These are phyloP conservation scores for Neoascia interrupta DNA, from an alignment of 2,888 invertebrate species.

Conservation along the genomic window DNA sequence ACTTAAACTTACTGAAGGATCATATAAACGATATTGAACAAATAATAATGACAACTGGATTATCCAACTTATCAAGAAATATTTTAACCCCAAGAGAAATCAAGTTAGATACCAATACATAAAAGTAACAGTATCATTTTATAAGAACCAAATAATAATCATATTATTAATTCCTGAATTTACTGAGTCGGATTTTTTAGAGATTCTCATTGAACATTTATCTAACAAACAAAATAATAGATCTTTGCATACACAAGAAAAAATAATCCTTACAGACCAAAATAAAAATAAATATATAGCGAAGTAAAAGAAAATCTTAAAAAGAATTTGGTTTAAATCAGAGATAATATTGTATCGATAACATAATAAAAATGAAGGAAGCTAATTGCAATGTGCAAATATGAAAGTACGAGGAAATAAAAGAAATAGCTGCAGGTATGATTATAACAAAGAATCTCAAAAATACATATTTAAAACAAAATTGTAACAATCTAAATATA, in stretches of 20 bases:
- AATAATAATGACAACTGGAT: constrained; percentile 10
- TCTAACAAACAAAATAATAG: constrained; percentile 25
- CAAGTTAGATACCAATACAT: not conserved
- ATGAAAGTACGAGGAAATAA: too few species aligned
- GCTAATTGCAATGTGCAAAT: constrained; percentile 6
- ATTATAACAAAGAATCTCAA: not conserved
- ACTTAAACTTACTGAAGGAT: constrained; percentile 20
- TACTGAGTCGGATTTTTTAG: constrained; percentile 1
- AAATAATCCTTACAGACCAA: constrained; percentile 11
- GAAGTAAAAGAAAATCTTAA: constrained; percentile 30
- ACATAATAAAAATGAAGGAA: constrained; percentile 27
- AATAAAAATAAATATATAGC: constrained; percentile 6
- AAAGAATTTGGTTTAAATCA: not conserved
- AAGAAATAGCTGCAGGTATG: not conserved
- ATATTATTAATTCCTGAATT: constrained; percentile 7
- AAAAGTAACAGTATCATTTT: constrained; percentile 1
- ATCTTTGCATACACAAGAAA: constrained; percentile 7
- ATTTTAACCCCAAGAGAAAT: constrained; percentile 9
- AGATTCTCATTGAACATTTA: constrained; percentile 19
- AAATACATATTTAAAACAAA: not conserved
- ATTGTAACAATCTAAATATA: not conserved
- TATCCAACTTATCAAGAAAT: not conserved
- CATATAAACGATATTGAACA: constrained; percentile 24
- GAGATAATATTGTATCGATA: constrained; percentile 1
- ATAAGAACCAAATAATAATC: not conserved